Evolutionary conservation across 2,113 vertebrate species (phyloP).

Genomic region (Notothenia rossii): DNA sequence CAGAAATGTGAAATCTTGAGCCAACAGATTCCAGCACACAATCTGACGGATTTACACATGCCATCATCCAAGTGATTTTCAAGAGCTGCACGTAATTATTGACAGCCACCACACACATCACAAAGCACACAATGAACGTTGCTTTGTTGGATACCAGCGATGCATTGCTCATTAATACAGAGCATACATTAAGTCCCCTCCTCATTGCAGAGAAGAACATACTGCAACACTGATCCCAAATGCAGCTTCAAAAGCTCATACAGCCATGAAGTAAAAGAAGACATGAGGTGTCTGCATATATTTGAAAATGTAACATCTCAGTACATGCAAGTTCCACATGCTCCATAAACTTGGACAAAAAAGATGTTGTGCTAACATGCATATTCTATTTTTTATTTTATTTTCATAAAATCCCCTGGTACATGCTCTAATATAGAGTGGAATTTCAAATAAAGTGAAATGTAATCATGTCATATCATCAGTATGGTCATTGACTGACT

Average conservation of each 20-base stretch:
- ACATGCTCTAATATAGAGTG: not conserved
- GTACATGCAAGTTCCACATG: not conserved
- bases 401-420: not conserved
- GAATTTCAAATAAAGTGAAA: not conserved
- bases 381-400: not conserved
- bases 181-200: not conserved
- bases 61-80: conserved; percentile 1
- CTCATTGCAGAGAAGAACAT: not conserved
- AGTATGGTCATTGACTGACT: not conserved
- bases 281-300: not conserved
- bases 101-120: conserved; percentile 9
- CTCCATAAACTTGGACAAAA: not conserved
- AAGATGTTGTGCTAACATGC: too few relatives aligned
- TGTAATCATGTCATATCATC: not conserved
- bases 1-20: conserved; percentile 4
- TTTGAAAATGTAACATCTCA: too few relatives aligned
- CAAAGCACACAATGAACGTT: not conserved
- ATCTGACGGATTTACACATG: conserved; percentile 6
- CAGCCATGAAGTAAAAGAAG: not conserved
- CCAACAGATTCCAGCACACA: conserved; percentile 10
- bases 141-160: not conserved
- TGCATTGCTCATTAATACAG: not conserved
- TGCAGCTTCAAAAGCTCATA: not conserved
- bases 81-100: not conserved
- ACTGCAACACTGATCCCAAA: not conserved